Base-by-base conservation (phyloP, 2,888 invertebrate genomes). In the Aquatica leii region DNA sequence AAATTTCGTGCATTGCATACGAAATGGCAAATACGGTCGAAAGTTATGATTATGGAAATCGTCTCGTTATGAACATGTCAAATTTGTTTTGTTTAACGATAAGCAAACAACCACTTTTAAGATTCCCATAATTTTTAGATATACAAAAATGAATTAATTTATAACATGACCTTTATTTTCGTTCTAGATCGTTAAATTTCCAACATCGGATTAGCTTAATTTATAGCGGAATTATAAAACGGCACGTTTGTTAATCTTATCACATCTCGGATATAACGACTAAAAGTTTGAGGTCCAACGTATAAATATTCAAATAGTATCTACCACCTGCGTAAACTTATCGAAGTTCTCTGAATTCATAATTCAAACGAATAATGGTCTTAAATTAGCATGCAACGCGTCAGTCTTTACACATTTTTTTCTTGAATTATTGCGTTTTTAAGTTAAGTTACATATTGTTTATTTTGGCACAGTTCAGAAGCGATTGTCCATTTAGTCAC, bases 181-280 rank as follows among this genome's bases (percentile, higher is more conserved):
- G 21, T 20, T 34, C 34, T 18, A 34, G 14, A 52, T 52, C 18
- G 11, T 34, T 37, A 18, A 67, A 67, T 57, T 65, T 67, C 62
- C 55, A 59, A 53, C 53, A 61, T 52, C 62, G 67, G 65, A 67
- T 69, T 67, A 61, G 62, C 62, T 62, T 59, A 67, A 69, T 67
- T 69, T 69, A 65, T 59, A 59, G 69, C 35, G 61, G 67, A 62
- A 66, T 69, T 69, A 68, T 59, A 59, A 60, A 65, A 65, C 56
- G 49, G 58, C 34, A 62, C 24, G 51, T 63, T 63, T 48, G 59
- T 34, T 54, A 63, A 53, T 64, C 64, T 64, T 64, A 64, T 64
- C 64, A 64, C 64, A 64, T 64, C 64, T 52, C 59, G 35, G 59
- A 52, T 46, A 63, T 62, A 58, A 62, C 58, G 58, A 58, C 48